Percentiles rank a stretch among this genome's conserved stretches.
Evolutionary conservation across 2,797 vertebrate species (phyloP).

Genomic region (Emys orbicularis): DNA sequence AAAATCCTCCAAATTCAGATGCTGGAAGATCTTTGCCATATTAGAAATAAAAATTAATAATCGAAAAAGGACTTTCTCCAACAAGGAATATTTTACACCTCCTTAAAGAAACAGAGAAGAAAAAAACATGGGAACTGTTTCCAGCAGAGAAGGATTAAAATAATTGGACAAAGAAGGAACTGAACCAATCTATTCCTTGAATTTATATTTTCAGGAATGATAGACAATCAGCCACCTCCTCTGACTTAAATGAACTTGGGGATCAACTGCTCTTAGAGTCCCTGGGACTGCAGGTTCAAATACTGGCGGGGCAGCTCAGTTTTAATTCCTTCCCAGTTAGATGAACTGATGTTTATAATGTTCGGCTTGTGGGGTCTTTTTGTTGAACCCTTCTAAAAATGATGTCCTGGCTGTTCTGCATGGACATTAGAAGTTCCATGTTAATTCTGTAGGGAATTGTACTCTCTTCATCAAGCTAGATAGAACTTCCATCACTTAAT

Average conservation of each 20-base stretch:
- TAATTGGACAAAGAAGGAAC: not conserved
- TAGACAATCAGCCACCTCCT: not conserved
- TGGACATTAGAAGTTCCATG: not conserved
- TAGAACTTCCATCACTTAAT: too few species aligned
- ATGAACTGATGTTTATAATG: not conserved
- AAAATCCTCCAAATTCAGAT: not conserved
- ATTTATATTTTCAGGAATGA: fast-evolving
- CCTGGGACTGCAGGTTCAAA: fast-evolving
- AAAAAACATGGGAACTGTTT: not conserved
- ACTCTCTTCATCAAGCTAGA: too few species aligned
- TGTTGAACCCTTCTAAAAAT: not conserved
- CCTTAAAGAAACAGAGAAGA: not conserved
- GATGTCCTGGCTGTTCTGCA: not conserved
- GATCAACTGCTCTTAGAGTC: fast-evolving
- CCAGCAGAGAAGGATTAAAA: not conserved
- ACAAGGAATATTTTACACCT: not conserved
- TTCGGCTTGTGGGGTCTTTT: not conserved
- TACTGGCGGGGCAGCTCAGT: not conserved
- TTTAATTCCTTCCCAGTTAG: not conserved
- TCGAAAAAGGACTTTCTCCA: not conserved
- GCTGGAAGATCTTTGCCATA: fast-evolving
- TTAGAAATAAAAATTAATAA: not conserved
- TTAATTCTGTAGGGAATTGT: not conserved
- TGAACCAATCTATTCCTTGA: not conserved
- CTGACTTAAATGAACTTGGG: fast-evolving